Percentiles rank a stretch among this genome's conserved stretches.
Conservation (phyloP, 2,797 vertebrate genomes). For the Anabas testudineus region DNA sequence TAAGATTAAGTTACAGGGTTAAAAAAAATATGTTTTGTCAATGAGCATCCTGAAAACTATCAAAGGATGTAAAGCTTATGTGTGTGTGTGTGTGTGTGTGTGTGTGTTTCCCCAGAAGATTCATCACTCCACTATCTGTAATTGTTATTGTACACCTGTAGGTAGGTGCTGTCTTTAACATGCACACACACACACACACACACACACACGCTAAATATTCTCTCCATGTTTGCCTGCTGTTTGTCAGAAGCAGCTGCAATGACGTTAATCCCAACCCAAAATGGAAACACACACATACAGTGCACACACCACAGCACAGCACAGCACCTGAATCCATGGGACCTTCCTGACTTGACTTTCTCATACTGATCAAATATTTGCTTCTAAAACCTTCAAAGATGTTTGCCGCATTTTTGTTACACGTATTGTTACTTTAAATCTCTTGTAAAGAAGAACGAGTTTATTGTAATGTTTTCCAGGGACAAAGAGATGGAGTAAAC, state of each 20-base stretch:
- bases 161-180: conserved; percentile 43
- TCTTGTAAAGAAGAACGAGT: conserved; percentile 2
- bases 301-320: conserved; percentile 11
- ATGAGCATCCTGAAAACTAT: too few relatives aligned
- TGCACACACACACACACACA: conserved; percentile 19
- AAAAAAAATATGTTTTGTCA: too few relatives aligned
- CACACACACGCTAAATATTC: conserved; percentile 21
- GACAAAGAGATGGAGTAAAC: conserved; percentile 24
- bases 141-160: conserved; percentile 44
- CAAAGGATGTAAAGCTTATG: not conserved
- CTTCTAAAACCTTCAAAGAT: conserved; percentile 51
- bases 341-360: conserved; percentile 39
- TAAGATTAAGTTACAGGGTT: too few relatives aligned
- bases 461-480: conserved; percentile 32
- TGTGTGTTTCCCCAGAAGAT: not conserved
- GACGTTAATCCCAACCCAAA: conserved; percentile 44
- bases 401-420: conserved; percentile 41
- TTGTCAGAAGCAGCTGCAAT: conserved; percentile 65
- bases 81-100: not conserved
- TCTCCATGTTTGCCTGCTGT: conserved; percentile 40
- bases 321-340: conserved; percentile 51
- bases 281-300: conserved; percentile 32
- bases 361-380: conserved; percentile 63
- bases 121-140: conserved; percentile 25
- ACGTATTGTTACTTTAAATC: conserved; percentile 44